These are phyloP conservation scores for Apoderus coryli DNA, from an alignment of 2,888 invertebrate genomes.

Conservation along the genomic window DNA sequence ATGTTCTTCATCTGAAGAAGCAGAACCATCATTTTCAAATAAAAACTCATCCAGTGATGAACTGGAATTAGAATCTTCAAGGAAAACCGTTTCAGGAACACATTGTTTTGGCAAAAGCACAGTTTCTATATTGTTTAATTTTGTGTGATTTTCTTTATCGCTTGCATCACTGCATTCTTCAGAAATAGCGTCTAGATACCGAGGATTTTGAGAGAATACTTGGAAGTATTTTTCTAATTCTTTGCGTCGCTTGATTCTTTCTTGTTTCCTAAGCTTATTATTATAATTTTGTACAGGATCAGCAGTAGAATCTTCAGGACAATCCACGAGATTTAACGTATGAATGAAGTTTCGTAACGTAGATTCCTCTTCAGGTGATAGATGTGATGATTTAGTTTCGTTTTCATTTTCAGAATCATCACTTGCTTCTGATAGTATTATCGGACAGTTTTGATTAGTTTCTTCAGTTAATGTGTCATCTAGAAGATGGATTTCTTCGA, in stretches of 20 bases:
- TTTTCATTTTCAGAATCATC: constrained; percentile 48
- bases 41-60: too few relatives aligned
- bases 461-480: constrained; percentile 24
- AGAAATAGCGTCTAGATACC: constrained; percentile 61
- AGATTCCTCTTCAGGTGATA: constrained; percentile 43
- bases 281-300: too few relatives aligned
- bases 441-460: constrained; percentile 20
- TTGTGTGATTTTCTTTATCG: constrained; percentile 34
- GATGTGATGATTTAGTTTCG: constrained; percentile 18
- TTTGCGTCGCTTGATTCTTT: constrained; percentile 35
- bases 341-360: constrained; percentile 40
- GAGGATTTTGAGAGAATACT: constrained; percentile 43
- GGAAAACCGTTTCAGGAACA: too few relatives aligned
- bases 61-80: too few relatives aligned
- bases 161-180: constrained; percentile 56
- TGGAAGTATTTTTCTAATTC: constrained; percentile 42
- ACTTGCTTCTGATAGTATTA: constrained; percentile 43
- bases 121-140: too few relatives aligned
- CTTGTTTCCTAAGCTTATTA: too few relatives aligned
- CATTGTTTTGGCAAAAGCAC: too few relatives aligned
- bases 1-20: too few relatives aligned
- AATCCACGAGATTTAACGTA: constrained; percentile 39
- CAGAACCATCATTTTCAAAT: too few relatives aligned
- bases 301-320: constrained; percentile 30
- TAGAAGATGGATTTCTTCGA: constrained; percentile 30